Evolutionary conservation across 2,888 invertebrate genomes (phyloP).

Genomic region (Ceramica pisi): DNA sequence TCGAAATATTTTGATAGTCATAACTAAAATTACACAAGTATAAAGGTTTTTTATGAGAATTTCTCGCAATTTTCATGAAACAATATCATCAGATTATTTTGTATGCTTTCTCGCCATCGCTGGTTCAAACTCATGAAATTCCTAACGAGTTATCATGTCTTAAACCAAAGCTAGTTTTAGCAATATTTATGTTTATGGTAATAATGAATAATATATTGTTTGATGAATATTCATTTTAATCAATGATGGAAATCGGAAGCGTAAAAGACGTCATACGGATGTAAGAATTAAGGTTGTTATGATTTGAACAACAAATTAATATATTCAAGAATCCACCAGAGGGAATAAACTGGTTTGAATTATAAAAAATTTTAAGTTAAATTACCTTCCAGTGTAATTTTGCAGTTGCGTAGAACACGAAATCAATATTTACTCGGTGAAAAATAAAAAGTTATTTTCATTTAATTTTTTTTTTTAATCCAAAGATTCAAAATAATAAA

Average conservation of each 20-base stretch:
- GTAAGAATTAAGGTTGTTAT: slow-evolving; percentile 1
- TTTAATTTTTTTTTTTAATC: neutral
- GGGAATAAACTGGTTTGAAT: neutral
- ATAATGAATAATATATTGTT: neutral
- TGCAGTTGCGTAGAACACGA: no score
- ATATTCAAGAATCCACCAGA: neutral
- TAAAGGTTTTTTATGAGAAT: neutral
- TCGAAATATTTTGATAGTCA: neutral
- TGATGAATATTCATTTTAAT: neutral
- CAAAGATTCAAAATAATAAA: neutral
- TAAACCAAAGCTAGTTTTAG: neutral
- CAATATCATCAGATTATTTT: neutral
- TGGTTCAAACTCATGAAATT: neutral
- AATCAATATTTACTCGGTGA: neutral
- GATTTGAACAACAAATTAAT: neutral
- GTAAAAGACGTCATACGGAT: slow-evolving; percentile 28
- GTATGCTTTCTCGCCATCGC: neutral
- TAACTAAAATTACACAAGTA: neutral
- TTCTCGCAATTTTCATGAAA: neutral
- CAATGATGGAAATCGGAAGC: slow-evolving; percentile 15
- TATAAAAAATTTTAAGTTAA: neutral
- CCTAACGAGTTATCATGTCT: neutral
- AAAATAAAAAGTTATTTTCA: neutral
- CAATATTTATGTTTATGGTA: neutral
- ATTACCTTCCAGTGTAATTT: neutral